Conservation (phyloP, 2,113 vertebrate species). For the Semnopithecus entellus region DNA sequence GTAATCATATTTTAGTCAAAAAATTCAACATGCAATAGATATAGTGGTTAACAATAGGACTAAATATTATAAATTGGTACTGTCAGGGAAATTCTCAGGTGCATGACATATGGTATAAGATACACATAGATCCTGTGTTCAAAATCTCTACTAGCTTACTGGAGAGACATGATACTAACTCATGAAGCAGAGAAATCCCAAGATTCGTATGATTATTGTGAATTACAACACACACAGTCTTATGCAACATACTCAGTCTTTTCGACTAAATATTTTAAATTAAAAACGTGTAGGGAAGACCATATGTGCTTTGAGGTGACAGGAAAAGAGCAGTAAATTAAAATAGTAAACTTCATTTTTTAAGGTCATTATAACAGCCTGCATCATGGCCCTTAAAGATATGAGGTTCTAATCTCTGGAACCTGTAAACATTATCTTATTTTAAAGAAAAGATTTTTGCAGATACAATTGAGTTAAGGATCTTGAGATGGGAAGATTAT, state of each 20-base stretch:
- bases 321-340: conserved; percentile 9
- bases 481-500: not conserved
- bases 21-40: conserved; percentile 12
- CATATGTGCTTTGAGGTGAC: not conserved
- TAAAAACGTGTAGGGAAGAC: conserved; percentile 25
- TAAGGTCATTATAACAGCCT: not conserved
- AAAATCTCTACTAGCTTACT: not conserved
- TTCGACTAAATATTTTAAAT: conserved; percentile 12
- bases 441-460: not conserved
- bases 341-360: not conserved
- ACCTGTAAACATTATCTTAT: not conserved
- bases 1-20: conserved; percentile 9
- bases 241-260: not conserved
- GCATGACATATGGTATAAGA: not conserved
- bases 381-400: not conserved
- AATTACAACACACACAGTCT: not conserved
- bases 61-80: not conserved
- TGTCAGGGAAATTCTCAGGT: not conserved
- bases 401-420: not conserved
- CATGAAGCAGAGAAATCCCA: not conserved
- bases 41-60: not conserved
- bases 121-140: not conserved
- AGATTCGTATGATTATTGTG: not conserved
- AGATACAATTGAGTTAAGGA: not conserved
- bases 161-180: not conserved